phyloP scores from a whole-genome alignment of 2,113 vertebrate species.

The Toxostoma redivivum region DNA sequence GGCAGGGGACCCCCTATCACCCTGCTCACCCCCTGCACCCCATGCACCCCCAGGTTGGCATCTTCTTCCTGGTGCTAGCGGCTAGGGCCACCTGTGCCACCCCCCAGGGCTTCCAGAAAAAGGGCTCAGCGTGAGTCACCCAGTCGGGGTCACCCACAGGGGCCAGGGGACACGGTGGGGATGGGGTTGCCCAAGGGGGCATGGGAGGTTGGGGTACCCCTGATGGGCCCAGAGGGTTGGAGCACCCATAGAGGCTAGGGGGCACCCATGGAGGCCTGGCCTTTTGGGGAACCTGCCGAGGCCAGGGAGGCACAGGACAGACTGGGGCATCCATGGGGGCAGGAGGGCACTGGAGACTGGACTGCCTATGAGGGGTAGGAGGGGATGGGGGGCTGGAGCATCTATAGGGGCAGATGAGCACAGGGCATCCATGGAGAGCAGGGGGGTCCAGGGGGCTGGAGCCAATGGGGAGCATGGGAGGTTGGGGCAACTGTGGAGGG shows the following conservation, averaged over 20 bases:
- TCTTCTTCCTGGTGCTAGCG: conserved; percentile 86
- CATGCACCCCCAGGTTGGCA: conserved; percentile 75
- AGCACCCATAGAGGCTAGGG: not conserved
- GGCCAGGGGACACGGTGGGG: not conserved
- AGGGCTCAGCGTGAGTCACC: conserved; percentile 82
- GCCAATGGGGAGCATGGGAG: not conserved
- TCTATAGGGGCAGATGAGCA: not conserved
- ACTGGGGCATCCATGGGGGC: not conserved
- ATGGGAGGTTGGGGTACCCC: not conserved
- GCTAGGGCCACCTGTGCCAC: conserved; percentile 80
- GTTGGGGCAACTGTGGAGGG: not conserved
- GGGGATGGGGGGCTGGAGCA: not conserved
- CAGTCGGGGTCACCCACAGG: fast-evolving
- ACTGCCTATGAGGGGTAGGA: not conserved
- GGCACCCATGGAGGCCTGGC: not conserved
- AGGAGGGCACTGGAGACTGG: not conserved
- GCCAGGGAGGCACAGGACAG: not conserved
- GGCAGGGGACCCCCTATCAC: too few relatives aligned
- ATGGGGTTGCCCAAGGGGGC: not conserved
- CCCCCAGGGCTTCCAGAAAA: conserved; percentile 86
- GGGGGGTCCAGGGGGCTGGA: not conserved
- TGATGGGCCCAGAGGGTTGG: not conserved
- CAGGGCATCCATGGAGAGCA: not conserved
- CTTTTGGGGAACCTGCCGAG: not conserved
- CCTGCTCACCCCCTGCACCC: not conserved